Base-by-base conservation (phyloP, 1,140 invertebrate genomes). In the Cydia amplana region DNA sequence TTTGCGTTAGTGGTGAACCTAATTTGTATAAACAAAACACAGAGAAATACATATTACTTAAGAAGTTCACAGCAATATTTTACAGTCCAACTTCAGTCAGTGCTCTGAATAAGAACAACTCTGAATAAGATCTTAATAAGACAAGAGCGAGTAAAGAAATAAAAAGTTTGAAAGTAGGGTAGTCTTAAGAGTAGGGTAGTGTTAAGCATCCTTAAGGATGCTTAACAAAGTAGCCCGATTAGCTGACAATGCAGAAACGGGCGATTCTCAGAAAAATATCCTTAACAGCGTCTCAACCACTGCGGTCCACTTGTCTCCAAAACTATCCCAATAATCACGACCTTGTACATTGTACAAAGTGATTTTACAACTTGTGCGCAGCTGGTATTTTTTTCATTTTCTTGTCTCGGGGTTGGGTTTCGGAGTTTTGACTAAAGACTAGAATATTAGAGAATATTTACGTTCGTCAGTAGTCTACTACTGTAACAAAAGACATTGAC, bases 141-240 rank as follows among this genome's bases (percentile, higher is more conserved):
- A 60, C 55, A 60, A 60, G 55, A 18, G 32, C 16, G 28, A 32
- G 25, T 18, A 70, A 70, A 32, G 14, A 70, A 70, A 65, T 65
- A 65, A 70, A 65, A 70, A 40, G 28, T 70, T 40, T 10, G 32
- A 40, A 20, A 70, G 64, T 67, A 36, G 36, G 65, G 32, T 36
- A 36, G 16, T 18, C 32, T 70, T n/a, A n/a, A n/a, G n/a, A 70
- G 64, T 67, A 36, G 36, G 65, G 32, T 36, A 36, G 16, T 18
- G n/a, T 70, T n/a, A n/a, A n/a, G n/a, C n/a, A n/a, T n/a, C n/a
- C 36, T 28, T 3, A 70, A 70, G 65, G 65, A 18, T 36, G 32
- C 65, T 70, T 18, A 40, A 40, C 65, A 12, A 70, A 70, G 32
- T 70, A 43, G 14, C 7, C 36, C 16, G 36, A 70, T 70, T 70